phyloP scores from a whole-genome alignment of 2,888 invertebrate genomes.

The Nomada ferruginata region DNA sequence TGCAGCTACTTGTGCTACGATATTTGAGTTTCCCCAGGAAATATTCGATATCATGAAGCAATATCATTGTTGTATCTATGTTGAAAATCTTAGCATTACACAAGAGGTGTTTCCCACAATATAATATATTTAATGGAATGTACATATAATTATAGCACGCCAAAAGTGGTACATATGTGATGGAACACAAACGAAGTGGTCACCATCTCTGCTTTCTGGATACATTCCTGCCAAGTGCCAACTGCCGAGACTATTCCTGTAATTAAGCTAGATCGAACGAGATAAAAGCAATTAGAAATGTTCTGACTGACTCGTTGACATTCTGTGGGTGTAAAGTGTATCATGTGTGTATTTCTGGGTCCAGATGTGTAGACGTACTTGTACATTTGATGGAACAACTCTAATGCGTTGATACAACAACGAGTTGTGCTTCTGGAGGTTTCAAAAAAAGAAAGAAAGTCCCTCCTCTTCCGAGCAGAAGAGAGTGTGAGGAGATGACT shows the following conservation, averaged over 20 bases:
- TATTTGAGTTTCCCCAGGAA: background rate
- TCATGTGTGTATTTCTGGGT: background rate
- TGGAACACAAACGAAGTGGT: constrained; percentile 68
- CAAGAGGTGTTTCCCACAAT: background rate
- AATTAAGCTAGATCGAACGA: constrained; percentile 37
- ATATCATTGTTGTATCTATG: background rate
- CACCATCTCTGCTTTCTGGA: constrained; percentile 71
- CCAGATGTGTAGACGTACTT: constrained; percentile 15
- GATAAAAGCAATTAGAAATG: constrained; percentile 1
- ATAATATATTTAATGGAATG: background rate
- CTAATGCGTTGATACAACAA: background rate
- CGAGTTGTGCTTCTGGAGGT: constrained; percentile 21
- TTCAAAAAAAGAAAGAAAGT: constrained; percentile 43
- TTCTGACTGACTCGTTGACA: constrained; percentile 21
- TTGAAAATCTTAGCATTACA: background rate
- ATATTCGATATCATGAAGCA: background rate
- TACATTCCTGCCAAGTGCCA: constrained; percentile 80
- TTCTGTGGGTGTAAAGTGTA: constrained; percentile 17
- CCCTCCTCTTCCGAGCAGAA: constrained; percentile 55
- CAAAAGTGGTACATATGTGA: constrained; percentile 84
- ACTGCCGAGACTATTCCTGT: constrained; percentile 73
- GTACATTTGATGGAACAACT: constrained; percentile 17
- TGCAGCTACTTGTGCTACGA: background rate
- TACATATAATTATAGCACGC: constrained; percentile 76
- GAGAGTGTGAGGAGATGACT: constrained; percentile 50